These are phyloP conservation scores for Listrodromus nycthemerus DNA, from an alignment of 2,888 invertebrate species.

Conservation along the genomic window DNA sequence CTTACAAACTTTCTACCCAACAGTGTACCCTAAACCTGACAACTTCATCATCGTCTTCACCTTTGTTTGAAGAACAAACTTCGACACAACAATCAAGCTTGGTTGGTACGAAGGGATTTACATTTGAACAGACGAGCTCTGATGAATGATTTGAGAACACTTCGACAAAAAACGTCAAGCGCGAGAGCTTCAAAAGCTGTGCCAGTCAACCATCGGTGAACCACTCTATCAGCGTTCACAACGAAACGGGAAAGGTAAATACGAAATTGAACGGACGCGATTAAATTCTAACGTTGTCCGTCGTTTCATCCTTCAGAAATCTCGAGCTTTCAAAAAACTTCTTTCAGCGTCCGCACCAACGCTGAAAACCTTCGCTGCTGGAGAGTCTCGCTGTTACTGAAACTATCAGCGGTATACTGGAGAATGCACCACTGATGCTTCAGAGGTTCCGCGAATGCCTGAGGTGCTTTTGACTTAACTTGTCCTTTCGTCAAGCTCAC, in stretches of 20 bases:
- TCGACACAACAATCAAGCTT: background rate
- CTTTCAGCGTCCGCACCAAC: background rate
- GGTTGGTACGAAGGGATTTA: too few species aligned
- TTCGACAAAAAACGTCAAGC: background rate
- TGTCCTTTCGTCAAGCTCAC: slow-evolving; percentile 19
- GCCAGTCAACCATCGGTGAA: background rate
- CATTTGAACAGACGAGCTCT: background rate
- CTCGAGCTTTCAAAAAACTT: background rate
- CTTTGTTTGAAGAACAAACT: background rate
- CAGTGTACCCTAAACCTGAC: background rate
- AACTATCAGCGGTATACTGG: background rate
- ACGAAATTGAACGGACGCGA: background rate
- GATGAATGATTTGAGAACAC: background rate
- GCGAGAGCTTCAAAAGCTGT: background rate
- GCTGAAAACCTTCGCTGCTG: background rate
- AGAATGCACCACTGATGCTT: background rate
- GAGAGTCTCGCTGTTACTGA: slow-evolving; percentile 2
- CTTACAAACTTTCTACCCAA: slow-evolving; percentile 46
- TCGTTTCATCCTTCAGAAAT: too few species aligned
- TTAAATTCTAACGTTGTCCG: too few species aligned
- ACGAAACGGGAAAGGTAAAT: background rate
- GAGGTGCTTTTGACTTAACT: slow-evolving; percentile 3
- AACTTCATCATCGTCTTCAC: background rate
- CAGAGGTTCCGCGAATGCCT: background rate
- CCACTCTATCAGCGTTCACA: background rate